Evolutionary conservation across 2,888 invertebrate species (phyloP).

Genomic region (Latheticus oryzae): DNA sequence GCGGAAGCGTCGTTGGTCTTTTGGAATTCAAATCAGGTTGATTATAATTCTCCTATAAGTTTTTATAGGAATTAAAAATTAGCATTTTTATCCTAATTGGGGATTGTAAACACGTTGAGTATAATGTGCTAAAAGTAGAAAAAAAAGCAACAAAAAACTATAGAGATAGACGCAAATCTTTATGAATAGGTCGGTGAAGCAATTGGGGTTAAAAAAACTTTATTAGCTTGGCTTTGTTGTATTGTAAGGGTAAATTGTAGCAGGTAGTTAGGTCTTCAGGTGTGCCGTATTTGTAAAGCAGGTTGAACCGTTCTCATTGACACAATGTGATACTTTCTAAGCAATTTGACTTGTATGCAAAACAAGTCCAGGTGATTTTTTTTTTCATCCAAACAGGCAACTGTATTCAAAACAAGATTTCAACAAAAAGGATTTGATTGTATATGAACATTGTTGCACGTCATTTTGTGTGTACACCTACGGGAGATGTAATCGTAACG

Average conservation of each 20-base stretch:
- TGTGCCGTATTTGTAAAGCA: slow-evolving; percentile 44
- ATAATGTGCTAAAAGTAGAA: slow-evolving; percentile 22
- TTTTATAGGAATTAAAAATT: slow-evolving; percentile 37
- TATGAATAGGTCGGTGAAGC: slow-evolving; percentile 36
- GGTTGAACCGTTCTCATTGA: slow-evolving; percentile 46
- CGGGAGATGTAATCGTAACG: slow-evolving; percentile 25
- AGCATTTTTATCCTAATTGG: slow-evolving; percentile 38
- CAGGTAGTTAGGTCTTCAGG: slow-evolving; percentile 44
- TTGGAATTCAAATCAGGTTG: slow-evolving; percentile 32
- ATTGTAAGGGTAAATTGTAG: slow-evolving; percentile 40
- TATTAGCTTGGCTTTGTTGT: slow-evolving; percentile 38
- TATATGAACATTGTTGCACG: slow-evolving; percentile 18
- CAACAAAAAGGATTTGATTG: slow-evolving; percentile 14
- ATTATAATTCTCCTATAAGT: slow-evolving; percentile 16
- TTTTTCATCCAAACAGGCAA: slow-evolving; percentile 11
- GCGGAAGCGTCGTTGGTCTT: slow-evolving; percentile 16
- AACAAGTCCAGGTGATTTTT: slow-evolving; percentile 39
- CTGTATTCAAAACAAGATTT: slow-evolving; percentile 1
- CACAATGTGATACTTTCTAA: slow-evolving; percentile 44
- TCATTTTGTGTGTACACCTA: slow-evolving; percentile 14
- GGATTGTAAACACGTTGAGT: slow-evolving; percentile 38
- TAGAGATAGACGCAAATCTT: slow-evolving; percentile 37
- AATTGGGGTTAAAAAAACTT: slow-evolving; percentile 39
- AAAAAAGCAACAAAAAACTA: slow-evolving; percentile 35
- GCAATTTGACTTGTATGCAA: slow-evolving; percentile 42